These are phyloP conservation scores for Tyrannus savana DNA, from an alignment of 2,113 vertebrate species.

Conservation along the genomic window DNA sequence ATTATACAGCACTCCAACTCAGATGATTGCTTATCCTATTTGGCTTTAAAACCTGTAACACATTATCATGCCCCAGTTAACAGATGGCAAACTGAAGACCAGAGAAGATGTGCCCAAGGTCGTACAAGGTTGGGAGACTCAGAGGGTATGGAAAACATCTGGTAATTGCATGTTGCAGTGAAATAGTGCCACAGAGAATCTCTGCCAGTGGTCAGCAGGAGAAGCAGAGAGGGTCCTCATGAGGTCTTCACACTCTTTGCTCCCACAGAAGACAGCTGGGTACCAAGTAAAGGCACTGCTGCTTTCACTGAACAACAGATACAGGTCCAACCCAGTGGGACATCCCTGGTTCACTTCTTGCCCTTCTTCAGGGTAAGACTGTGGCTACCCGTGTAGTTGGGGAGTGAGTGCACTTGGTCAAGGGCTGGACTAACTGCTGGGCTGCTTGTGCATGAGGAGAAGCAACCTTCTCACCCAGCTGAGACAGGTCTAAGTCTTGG, in stretches of 20 bases:
- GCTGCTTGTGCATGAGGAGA: rapidly evolving
- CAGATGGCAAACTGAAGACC: slow-evolving; percentile 57
- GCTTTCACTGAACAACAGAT: rapidly evolving
- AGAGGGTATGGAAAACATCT: slow-evolving; percentile 5
- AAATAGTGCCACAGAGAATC: not conserved
- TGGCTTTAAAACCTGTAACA: slow-evolving; percentile 59
- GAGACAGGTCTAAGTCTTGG: rapidly evolving
- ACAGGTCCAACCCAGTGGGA: not conserved
- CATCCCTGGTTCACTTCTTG: not conserved
- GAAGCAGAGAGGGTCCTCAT: not conserved
- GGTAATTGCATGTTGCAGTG: not conserved
- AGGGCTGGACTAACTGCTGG: not conserved
- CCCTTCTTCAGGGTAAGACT: not conserved
- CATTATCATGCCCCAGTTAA: slow-evolving; percentile 54
- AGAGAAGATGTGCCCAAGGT: slow-evolving; percentile 48
- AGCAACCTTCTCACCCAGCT: not conserved
- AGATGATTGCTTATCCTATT: slow-evolving; percentile 42
- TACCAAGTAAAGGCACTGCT: rapidly evolving
- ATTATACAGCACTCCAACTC: not conserved
- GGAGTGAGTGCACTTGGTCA: rapidly evolving
- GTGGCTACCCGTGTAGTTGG: not conserved
- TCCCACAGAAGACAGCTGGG: not conserved
- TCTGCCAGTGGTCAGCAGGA: not conserved
- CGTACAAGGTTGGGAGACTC: not conserved
- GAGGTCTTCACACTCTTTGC: not conserved